These are phyloP conservation scores for Halcyon leucocephala DNA, from an alignment of 2,797 vertebrate species.

Conservation along the genomic window DNA sequence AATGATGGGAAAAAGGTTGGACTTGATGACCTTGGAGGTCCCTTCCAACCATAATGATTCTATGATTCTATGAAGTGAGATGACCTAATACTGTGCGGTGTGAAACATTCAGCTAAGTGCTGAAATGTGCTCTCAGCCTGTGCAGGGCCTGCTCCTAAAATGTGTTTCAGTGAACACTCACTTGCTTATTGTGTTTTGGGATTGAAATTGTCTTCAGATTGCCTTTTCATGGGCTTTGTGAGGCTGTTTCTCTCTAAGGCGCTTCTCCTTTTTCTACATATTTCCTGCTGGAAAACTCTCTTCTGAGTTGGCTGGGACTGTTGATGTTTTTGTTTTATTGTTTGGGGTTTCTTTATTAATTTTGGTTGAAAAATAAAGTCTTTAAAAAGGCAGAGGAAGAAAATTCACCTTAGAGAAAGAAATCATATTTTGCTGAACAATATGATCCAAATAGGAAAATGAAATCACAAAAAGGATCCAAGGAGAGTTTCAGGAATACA, in stretches of 20 bases:
- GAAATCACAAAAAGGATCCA: background rate
- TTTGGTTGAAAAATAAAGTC: background rate
- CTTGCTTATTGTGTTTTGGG: background rate
- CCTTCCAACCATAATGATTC: too few relatives aligned
- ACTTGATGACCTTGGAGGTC: too few relatives aligned
- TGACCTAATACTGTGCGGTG: background rate
- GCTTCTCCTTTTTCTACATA: background rate
- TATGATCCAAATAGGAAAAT: background rate
- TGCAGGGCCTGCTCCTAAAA: background rate
- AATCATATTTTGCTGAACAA: background rate
- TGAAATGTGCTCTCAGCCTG: background rate
- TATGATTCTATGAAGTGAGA: too few relatives aligned
- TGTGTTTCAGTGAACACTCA: background rate
- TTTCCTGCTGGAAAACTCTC: background rate
- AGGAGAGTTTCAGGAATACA: background rate
- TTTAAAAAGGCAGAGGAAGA: background rate
- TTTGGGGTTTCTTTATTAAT: background rate
- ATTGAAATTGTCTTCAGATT: background rate
- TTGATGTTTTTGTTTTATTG: background rate
- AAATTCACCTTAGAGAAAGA: background rate
- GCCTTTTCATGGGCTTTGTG: background rate
- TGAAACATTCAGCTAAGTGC: background rate
- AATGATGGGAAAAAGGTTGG: too few relatives aligned
- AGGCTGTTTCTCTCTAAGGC: background rate
- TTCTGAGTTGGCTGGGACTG: background rate